These are phyloP conservation scores for Passer domesticus DNA, from an alignment of 2,113 vertebrate species.

Conservation along the genomic window DNA sequence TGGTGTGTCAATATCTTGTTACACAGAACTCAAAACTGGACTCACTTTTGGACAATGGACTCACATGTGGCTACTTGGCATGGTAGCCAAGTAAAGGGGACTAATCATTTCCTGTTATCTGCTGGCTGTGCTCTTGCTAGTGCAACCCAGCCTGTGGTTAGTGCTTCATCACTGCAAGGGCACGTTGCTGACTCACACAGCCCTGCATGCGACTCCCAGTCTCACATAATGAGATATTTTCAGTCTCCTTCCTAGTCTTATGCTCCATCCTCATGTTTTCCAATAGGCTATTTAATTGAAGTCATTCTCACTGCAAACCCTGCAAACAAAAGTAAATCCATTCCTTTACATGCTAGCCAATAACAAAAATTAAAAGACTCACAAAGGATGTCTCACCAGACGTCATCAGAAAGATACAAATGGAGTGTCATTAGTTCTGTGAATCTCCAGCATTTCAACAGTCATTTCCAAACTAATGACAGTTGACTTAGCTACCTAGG, in stretches of 20 bases:
- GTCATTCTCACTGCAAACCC: not conserved
- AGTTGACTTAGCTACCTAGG: not conserved
- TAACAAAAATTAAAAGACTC: not conserved
- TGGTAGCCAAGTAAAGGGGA: not conserved
- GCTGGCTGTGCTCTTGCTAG: not conserved
- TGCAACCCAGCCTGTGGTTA: slow-evolving; percentile 5
- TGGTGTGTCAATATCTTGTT: not conserved
- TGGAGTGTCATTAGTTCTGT: not conserved
- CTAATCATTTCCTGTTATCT: not conserved
- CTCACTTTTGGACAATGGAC: not conserved
- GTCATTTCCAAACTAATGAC: not conserved
- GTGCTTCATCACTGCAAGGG: not conserved
- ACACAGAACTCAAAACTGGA: not conserved
- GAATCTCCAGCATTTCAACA: not conserved
- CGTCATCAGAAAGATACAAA: not conserved
- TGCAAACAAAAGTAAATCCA: not conserved
- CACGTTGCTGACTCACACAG: not conserved
- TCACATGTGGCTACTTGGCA: not conserved
- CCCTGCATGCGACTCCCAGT: not conserved
- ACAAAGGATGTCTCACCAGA: not conserved
- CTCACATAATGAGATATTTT: slow-evolving; percentile 31
- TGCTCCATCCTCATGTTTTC: not conserved
- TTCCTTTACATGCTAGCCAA: not conserved
- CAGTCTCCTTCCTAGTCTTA: not conserved
- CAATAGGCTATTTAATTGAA: not conserved